Evolutionary conservation across 1,140 invertebrate species (phyloP), one percentile per base, ranked within the genome.

Genomic region (Drosophila repleta): DNA sequence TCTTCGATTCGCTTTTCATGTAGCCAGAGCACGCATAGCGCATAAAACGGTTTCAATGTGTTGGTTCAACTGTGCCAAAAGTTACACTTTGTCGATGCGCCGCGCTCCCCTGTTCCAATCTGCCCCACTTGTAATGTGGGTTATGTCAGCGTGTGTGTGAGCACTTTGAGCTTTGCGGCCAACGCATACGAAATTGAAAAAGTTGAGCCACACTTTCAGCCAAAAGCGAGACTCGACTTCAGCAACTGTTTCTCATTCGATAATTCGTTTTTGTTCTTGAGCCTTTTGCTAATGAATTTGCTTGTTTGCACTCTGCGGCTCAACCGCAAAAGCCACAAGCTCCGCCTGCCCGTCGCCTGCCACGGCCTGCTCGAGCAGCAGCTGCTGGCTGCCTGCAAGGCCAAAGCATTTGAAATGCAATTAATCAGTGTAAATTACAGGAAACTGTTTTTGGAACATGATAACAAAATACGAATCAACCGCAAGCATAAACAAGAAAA

Each of bases 1-100:
- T 87, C 83, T 87, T 87, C 78, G 82, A 87, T 88, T 88, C 75
- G 75, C 66, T 74, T 61, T 88, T 87, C 82, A 61, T 87, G 82
- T 76, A 78, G 75, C 76, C 82, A 64, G 64, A 61, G 71, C 82
- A 85, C 82, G 82, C 82, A 87, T 74, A 72, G 83, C 82, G 78
- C 83, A 85, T 85, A 85, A 85, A 85, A 85, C 69, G 66, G 74
- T 67, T 85, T 77, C 83, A 76, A 69, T 76, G 52, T 74, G 52
- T 52, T 52, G 41, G 29, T 10, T 48, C 29, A 65, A 72, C 63
- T 62, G 71, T 65, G 60, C 63, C 43, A 73, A 68, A 73, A 73
- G 57, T 69, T 68, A 62, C 69, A 72, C 63, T 39, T 67, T 67
- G 48, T 57, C 53, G 32, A 53, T 17, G 17, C 17, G 29, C 45